Evolutionary conservation across 2,797 vertebrate species (phyloP).

Genomic region (Sebastes nivosus): DNA sequence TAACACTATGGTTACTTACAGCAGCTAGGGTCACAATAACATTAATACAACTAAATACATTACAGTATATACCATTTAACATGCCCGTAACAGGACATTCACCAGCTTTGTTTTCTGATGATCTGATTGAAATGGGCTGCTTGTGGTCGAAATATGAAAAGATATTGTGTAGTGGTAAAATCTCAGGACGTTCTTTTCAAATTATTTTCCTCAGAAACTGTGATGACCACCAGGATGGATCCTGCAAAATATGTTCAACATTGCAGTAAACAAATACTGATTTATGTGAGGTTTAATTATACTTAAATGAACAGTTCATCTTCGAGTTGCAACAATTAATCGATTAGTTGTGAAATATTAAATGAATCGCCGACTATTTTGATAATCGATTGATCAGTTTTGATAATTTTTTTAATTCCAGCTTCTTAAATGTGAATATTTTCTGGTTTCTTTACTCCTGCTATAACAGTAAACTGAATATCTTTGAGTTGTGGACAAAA

Average conservation of each 20-base stretch:
- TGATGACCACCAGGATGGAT: not conserved
- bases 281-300: not conserved
- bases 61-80: not conserved
- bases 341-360: too few species aligned
- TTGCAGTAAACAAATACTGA: not conserved
- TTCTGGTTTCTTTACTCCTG: too few species aligned
- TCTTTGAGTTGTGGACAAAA: too few species aligned
- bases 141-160: not conserved
- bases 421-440: too few species aligned
- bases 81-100: not conserved
- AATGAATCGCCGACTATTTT: too few species aligned
- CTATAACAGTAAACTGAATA: too few species aligned
- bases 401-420: accelerated
- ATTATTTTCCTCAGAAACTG: not conserved
- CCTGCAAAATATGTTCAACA: not conserved
- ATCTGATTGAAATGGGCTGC: not conserved
- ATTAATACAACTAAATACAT: not conserved
- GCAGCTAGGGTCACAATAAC: not conserved
- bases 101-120: not conserved
- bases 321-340: too few species aligned
- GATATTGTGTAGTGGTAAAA: not conserved
- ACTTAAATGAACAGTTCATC: not conserved
- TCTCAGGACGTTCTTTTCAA: not conserved
- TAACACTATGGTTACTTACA: not conserved
- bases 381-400: too few species aligned